Evolutionary conservation across 1,140 invertebrate species (phyloP).

Genomic region (Nixonia krombeini): DNA sequence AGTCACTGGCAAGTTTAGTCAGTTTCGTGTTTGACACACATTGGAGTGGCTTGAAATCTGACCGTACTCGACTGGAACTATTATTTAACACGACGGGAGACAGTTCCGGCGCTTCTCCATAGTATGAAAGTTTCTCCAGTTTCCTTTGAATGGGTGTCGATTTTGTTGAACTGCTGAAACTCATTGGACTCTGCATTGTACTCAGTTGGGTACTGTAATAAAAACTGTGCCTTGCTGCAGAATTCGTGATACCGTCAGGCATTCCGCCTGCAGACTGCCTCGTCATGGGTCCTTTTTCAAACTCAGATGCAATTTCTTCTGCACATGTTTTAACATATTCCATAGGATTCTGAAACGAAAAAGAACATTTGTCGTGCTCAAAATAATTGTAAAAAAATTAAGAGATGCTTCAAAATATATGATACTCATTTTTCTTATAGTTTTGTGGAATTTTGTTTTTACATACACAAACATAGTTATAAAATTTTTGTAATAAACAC

Average conservation of each 20-base stretch:
- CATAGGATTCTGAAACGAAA: slow-evolving; percentile 56
- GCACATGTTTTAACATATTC: slow-evolving; percentile 49
- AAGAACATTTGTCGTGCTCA: too few species aligned
- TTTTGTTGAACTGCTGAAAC: slow-evolving; percentile 23
- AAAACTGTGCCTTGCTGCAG: background rate
- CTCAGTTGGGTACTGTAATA: slow-evolving; percentile 19
- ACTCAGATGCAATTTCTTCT: slow-evolving; percentile 50
- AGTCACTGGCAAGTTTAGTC: background rate
- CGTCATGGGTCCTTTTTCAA: slow-evolving; percentile 52
- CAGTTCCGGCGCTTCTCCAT: slow-evolving; percentile 54
- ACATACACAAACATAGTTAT: too few species aligned
- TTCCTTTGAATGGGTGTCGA: slow-evolving; percentile 41
- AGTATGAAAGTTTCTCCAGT: slow-evolving; percentile 57
- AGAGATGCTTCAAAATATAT: too few species aligned
- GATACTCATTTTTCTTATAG: too few species aligned
- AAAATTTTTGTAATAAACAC: too few species aligned
- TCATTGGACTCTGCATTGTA: slow-evolving; percentile 17
- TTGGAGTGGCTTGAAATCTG: slow-evolving; percentile 48
- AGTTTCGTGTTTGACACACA: slow-evolving; percentile 16
- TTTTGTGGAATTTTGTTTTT: too few species aligned
- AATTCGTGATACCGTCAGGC: slow-evolving; percentile 6
- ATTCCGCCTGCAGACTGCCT: slow-evolving; percentile 21
- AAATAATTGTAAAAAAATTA: too few species aligned
- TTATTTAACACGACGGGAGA: slow-evolving; percentile 53
- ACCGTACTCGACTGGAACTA: slow-evolving; percentile 45